Evolutionary conservation across 1,140 invertebrate species (phyloP), one percentile per base, ranked within the genome.

Genomic region (Drosophila arawakana): DNA sequence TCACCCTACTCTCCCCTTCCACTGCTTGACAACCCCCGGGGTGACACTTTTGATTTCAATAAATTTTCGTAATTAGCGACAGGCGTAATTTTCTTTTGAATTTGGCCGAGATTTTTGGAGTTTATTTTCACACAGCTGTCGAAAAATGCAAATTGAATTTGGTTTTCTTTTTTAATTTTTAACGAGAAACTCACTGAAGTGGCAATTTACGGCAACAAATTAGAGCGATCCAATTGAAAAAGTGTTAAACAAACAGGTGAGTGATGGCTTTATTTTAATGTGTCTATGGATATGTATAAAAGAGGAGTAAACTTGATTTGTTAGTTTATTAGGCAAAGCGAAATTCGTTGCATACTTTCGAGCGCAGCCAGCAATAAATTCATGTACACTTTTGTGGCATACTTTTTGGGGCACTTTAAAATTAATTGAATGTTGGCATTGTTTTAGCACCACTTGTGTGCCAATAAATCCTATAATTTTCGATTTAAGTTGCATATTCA

Each of bases 11-110:
- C 59, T 46, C 37, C 37, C 25, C 18, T 34, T 13, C 35, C 25
- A 15, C 10, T 4, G 25, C 39, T 50, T 3, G 3, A 9, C 59
- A 35, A 13, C 39, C 39, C 62, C 58, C 25, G 68, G 72, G 58
- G 72, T 70, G 83, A 88, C 83, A 86, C 83, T 86, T 82, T 86
- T 86, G 80, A 86, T 86, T 86, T 86, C 83, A 86, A 86, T 86
- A 86, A 86, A 86, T 88, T 86, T 76, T 77, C 78, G 83, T 86
- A 86, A 86, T 86, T 86, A 86, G 83, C 83, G 80, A 78, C 83
- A 83, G 80, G 80, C 83, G 59, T 60, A 80, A 77, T 86, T 86
- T 72, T 86, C 69, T 76, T 71, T 72, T 66, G 62, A 77, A 67
- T 61, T 68, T 73, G 43, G 43, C 37, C 34, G 47, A 55, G 55